phyloP scores from a whole-genome alignment of 2,113 vertebrate species.

The Tretioscincus oriximinensis region DNA sequence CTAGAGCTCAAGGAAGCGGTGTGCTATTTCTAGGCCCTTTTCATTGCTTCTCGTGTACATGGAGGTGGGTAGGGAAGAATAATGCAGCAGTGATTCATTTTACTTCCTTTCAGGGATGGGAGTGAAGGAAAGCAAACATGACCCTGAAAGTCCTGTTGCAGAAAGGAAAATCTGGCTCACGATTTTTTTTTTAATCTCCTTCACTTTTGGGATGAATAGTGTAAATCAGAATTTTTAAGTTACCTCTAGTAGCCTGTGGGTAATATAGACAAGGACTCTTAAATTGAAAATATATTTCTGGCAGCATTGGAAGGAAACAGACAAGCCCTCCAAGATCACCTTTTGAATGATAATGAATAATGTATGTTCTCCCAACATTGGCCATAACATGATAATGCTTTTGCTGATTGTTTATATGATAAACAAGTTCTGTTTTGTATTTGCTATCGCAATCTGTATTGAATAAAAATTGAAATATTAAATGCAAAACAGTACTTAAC shows the following conservation, averaged over 20 bases:
- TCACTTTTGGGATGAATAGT: conserved; percentile 40
- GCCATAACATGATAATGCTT: neutral
- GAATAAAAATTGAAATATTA: too few species aligned
- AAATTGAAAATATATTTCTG: neutral
- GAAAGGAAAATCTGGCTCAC: conserved; percentile 47
- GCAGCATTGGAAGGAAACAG: neutral
- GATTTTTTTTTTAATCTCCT: conserved; percentile 46
- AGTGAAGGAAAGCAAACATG: conserved; percentile 30
- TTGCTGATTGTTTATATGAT: neutral
- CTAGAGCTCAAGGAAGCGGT: conserved; percentile 6
- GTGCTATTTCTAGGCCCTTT: neutral
- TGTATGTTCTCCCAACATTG: neutral
- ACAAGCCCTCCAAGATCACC: neutral
- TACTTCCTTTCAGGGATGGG: conserved; percentile 35
- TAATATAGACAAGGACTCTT: neutral
- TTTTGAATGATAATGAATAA: too few species aligned
- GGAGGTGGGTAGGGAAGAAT: neutral
- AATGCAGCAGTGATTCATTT: neutral
- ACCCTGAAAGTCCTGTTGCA: conserved; percentile 47
- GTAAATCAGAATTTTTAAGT: conserved; percentile 44
- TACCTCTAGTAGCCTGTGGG: conserved; percentile 21
- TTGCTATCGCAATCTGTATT: neutral
- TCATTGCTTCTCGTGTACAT: neutral
- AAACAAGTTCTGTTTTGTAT: neutral
- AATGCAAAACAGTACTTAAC: too few species aligned